Evolutionary conservation across 2,797 vertebrate genomes (phyloP), one percentile per base, ranked within the genome.

Genomic region (Lagodon rhomboides): DNA sequence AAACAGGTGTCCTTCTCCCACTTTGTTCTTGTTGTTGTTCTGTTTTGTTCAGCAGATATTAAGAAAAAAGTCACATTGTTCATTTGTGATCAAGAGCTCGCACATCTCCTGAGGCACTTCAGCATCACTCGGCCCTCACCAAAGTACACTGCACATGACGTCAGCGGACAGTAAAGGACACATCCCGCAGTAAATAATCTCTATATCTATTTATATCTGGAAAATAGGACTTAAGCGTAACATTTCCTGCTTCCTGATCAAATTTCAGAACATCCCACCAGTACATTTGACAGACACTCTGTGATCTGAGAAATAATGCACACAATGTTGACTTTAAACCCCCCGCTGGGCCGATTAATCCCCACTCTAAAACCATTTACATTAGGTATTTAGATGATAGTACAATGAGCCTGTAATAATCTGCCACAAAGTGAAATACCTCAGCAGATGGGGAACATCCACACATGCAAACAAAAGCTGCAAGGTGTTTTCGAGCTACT

Each of bases 321-420:
- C n/a, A 27, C 17, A 30, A 1, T 15, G 25, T 20, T 30, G 41
- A 51, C 44, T 65, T 34, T n/a, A 62, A 77, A 70, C 5, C 60
- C 34, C 34, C 73, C n/a, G 30, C 25, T 41, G 59, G 62, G 64
- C 49, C 51, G 23, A 73, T 62, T 54, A 60, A 75, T 68, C 2
- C 59, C n/a, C n/a, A 23, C 30, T 55, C 60, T 22, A 61, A 49
- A 63, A 25, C 2, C 5, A 76, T 79, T 55, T 0, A 30, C 54
- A 64, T 63, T 38, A 61, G 12, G 49, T 41, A 58, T 62, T 54
- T 66, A 68, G 12, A 60, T 50, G 22, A 59, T 56, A 23, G 63
- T 27, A 62, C 8, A 25, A 10, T 38, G 15, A 74, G 41, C 5
- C 6, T 17, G 13, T 43, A 10, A 18, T 34, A 22, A 58, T 59